Base-by-base conservation (phyloP, 2,797 vertebrate genomes). In the Buceros bicornis region DNA sequence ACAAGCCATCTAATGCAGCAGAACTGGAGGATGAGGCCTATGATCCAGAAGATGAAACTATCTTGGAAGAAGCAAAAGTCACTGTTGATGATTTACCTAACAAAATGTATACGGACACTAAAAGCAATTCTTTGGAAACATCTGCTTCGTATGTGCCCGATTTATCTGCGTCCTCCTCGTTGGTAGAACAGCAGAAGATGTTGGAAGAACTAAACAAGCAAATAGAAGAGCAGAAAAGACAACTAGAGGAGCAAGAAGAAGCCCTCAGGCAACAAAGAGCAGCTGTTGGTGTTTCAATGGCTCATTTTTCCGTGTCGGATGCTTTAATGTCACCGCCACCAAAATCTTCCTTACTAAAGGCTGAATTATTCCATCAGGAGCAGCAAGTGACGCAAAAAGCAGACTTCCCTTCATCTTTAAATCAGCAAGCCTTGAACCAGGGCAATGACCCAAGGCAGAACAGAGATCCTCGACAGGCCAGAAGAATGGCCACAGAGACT, bases 131-230 rank as follows among this genome's bases (percentile, higher is more conserved):
- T 13, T 9, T 51, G 0, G 97, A 98, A 82, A 40, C 95, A 0
- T 4, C 97, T 31, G 29, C 90, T 5, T 95, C 96, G 0, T 96
- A 94, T 1, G 58, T 98, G 4, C 82, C 95, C 12, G 98, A 92
- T 93, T 90, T 87, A 62, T 17, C 97, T 6, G 88, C 94, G 5
- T 80, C 98, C 13, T 98, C 98, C 40, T 99, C 99, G 8, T 93
- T 99, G 76, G 98, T 98, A 35, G 99, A 99, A 92, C 99, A 99
- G 95, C 99, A 99, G 72, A 98, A 98, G 89, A 99, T 99, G 99
- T 93, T 99, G n/a, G 99, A 99, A 73, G 99, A 99, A 73, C 98
- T 99, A 48, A 99, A 99, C 94, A 99, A 99, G 78, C 99, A 99
- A 96, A 99, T 99, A 82, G 99, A 99, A 97, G 99, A 99, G 96